phyloP scores from a whole-genome alignment of 2,113 vertebrate species.

The Erythrocercus mccallii region DNA sequence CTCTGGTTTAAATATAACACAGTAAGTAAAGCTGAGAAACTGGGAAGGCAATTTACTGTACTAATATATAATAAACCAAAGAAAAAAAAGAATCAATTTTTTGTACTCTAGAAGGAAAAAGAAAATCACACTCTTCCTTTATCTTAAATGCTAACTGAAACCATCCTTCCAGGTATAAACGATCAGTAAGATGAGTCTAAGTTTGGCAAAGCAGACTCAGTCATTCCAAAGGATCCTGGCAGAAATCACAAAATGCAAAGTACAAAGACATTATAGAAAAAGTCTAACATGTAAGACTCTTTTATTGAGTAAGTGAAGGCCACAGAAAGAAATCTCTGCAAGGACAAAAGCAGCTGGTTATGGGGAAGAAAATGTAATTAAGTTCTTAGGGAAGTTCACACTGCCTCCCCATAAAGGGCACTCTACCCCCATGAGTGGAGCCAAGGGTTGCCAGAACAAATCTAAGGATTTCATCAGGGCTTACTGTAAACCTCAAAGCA shows the following conservation, averaged over 20 bases:
- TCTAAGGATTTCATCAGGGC: not conserved
- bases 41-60: conserved; percentile 12
- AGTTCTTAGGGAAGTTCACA: not conserved
- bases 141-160: not conserved
- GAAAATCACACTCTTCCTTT: not conserved
- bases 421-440: fast-evolving
- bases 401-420: not conserved
- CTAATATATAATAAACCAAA: not conserved
- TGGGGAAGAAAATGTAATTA: not conserved
- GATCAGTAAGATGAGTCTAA: not conserved
- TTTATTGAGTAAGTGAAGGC: not conserved
- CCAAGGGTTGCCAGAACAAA: not conserved
- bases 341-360: not conserved
- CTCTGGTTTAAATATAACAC: not conserved
- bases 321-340: not conserved
- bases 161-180: not conserved
- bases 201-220: not conserved
- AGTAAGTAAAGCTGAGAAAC: not conserved
- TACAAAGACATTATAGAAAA: not conserved
- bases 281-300: not conserved
- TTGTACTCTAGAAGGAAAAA: not conserved
- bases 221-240: not conserved
- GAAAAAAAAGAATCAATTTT: not conserved
- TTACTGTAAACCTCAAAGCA: not conserved
- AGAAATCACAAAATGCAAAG: not conserved